Evolutionary conservation across 2,113 vertebrate genomes (phyloP), one percentile per base, ranked within the genome.

Genomic region (Daubentonia madagascariensis): DNA sequence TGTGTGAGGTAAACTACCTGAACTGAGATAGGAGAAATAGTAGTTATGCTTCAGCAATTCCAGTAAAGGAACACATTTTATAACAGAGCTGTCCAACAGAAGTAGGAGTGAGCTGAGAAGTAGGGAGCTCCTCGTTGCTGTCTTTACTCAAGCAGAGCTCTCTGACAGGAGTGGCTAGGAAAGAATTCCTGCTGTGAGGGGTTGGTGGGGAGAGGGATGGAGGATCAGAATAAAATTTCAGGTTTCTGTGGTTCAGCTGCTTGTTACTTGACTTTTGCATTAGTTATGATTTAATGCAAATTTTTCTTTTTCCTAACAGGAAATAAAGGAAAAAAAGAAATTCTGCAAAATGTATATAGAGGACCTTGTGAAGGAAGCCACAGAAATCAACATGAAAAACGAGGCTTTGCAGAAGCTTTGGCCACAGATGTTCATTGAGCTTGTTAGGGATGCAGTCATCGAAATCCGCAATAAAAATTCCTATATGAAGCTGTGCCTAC

Each of bases 391-490:
- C 83, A 98, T 99, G 98, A 99, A 99, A 96, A 99, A 99, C 0
- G 99, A 99, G 80, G 99, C 98, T 0, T 98, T 99, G 93, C 99
- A 99, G 98, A 99, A 99, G 97, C 99, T 99, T n/a, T 99, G 99
- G 99, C 99, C 99, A 30, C 99, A 99, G 79, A 98, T 99, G 99
- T 99, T 99, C 98, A 99, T 99, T 32, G 99, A 99, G 98, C 99
- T 99, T 87, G 99, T 99, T 89, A 98, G 99, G 97, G 99, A 99
- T 67, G 99, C 99, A 2, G 99, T 99, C 97, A 95, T 99, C 89
- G 99, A 99, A 97, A 99, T 99, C 97, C 99, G 98, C 98, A 99
- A 99, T 98, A 99, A 97, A 87, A 98, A 98, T 25, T 98, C 99
- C 96, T 99, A 99, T 97, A 99, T 99, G 98, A 99, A 99, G 94